Evolutionary conservation across 2,797 vertebrate species (phyloP), one percentile per base, ranked within the genome.

Genomic region (Dromococcyx pavoninus): DNA sequence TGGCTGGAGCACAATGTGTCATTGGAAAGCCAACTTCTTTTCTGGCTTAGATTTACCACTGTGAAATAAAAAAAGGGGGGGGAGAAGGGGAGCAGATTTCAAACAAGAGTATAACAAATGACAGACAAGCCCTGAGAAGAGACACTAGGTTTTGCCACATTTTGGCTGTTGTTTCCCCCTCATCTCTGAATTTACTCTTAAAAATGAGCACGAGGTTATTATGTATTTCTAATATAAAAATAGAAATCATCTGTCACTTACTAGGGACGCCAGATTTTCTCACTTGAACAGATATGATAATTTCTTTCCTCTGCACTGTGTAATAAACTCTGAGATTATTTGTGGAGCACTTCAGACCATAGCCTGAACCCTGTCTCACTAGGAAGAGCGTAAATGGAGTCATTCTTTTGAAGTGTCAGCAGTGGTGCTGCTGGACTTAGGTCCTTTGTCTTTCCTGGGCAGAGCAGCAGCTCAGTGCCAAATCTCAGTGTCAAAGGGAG

Each of bases 91-190:
- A 35, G 46, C 5, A 12, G 43, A 44, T 86, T 91, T 89, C 5
- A 58, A 57, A 75, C 9, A 72, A 72, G 79, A 74, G 51, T 30
- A 7, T 5, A 57, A 50, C 22, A 54, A 60, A 48, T 25, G 5
- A n/a, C 0, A 0, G 21, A 58, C 24, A 70, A 79, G 4, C 24
- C 37, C 54, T 1, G 9, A 30, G 27, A 87, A 72, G 0, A 1
- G 41, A 71, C 5, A 41, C 9, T 15, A 61, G 23, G 12, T 77
- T 86, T 92, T 86, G 23, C 41, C 33, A 71, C 23, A 5, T 64
- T 35, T 19, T 78, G 17, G 5, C 37, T 67, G 5, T 24, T 91
- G 16, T 5, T n/a, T n/a, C 35, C 61, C 61, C 16, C 7, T 54
- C 8, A n/a, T 5, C 18, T 72, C 41, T 61, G 41, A 57, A n/a